These are phyloP conservation scores for Struthio camelus DNA, from an alignment of 2,113 vertebrate species.

Conservation along the genomic window DNA sequence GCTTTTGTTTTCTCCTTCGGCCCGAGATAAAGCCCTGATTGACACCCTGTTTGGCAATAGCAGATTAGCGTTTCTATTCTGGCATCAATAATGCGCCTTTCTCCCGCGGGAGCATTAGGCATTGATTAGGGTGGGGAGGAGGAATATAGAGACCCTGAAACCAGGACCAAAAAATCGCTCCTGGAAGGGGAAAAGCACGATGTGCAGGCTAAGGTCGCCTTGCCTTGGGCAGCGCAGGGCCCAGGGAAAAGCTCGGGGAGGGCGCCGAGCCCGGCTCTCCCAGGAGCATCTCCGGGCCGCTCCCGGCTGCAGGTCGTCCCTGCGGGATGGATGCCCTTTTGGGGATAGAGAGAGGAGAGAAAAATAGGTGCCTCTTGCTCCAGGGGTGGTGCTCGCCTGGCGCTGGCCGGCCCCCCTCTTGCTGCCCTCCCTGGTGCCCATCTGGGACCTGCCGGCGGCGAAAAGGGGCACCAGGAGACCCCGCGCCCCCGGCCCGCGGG, in stretches of 20 bases:
- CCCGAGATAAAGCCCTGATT: neutral
- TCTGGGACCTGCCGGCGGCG: neutral
- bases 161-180: neutral
- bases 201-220: neutral
- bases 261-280: rapidly evolving
- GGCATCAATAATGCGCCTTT: neutral
- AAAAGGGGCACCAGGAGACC: neutral
- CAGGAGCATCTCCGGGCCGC: neutral
- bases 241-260: neutral
- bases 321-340: rapidly evolving
- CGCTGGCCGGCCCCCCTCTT: neutral
- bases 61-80: neutral
- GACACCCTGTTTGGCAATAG: neutral
- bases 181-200: rapidly evolving
- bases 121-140: rapidly evolving
- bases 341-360: neutral
- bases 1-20: constrained; percentile 25
- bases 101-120: neutral
- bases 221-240: neutral
- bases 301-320: neutral
- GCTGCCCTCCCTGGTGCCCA: neutral
- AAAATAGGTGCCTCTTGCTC: neutral
- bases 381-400: neutral
- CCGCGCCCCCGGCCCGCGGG: too few relatives aligned
- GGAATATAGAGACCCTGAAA: neutral